These are phyloP conservation scores for Saxidomus purpurata DNA, from an alignment of 1,140 invertebrate genomes.

Conservation along the genomic window DNA sequence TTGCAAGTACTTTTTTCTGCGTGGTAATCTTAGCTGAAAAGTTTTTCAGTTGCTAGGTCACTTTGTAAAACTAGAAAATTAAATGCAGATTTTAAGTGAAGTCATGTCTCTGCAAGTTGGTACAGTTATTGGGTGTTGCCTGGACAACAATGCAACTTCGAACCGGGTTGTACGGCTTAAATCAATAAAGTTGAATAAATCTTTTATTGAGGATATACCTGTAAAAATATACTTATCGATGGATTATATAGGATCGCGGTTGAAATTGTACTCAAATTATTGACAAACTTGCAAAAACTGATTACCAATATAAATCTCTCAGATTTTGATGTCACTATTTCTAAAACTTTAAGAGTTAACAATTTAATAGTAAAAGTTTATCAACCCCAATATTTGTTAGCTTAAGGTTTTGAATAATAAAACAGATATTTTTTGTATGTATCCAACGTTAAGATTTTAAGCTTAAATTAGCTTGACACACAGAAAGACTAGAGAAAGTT, in stretches of 20 bases:
- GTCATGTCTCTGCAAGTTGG: conserved; percentile 69
- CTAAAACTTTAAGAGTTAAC: conserved; percentile 18
- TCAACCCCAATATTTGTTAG: background rate
- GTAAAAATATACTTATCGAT: conserved; percentile 70
- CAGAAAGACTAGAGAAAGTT: too few species aligned
- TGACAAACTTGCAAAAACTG: conserved; percentile 60
- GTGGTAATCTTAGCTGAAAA: conserved; percentile 26
- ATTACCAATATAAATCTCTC: conserved; percentile 53
- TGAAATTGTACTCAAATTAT: conserved; percentile 65
- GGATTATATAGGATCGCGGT: conserved; percentile 37
- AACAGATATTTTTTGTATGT: too few species aligned
- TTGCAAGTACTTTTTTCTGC: background rate
- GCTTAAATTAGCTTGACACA: too few species aligned
- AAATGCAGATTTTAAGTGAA: conserved; percentile 48
- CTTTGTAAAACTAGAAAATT: conserved; percentile 54
- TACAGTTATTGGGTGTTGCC: conserved; percentile 73
- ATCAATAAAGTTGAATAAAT: conserved; percentile 80
- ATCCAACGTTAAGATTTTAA: too few species aligned
- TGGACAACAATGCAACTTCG: conserved; percentile 75
- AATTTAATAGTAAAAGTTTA: background rate
- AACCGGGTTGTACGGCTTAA: conserved; percentile 45
- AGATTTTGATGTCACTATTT: conserved; percentile 40
- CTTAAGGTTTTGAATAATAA: background rate
- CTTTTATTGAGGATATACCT: conserved; percentile 75
- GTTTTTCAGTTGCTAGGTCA: conserved; percentile 67